phyloP scores from a whole-genome alignment of 2,113 vertebrate genomes.

The Phaethon lepturus region DNA sequence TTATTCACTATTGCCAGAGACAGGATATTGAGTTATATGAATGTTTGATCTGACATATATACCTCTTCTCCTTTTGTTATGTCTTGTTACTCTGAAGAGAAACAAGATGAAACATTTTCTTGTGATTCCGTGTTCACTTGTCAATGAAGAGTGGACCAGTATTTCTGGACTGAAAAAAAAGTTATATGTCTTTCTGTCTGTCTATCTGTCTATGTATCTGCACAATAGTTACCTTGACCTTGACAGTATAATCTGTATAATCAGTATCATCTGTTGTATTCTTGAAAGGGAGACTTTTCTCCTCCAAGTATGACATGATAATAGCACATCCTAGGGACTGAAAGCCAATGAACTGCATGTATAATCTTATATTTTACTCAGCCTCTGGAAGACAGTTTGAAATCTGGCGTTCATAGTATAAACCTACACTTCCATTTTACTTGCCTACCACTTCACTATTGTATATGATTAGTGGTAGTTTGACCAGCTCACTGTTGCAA shows the following conservation, averaged over 20 bases:
- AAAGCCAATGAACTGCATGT: not conserved
- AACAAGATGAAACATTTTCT: not conserved
- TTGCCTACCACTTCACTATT: not conserved
- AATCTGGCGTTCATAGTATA: not conserved
- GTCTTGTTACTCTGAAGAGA: not conserved
- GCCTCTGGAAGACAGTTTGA: not conserved
- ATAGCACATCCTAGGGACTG: not conserved
- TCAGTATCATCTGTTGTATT: not conserved
- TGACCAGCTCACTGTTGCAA: not conserved
- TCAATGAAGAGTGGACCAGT: not conserved
- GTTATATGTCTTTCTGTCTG: not conserved
- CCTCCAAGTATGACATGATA: not conserved
- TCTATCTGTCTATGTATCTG: not conserved
- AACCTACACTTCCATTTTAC: not conserved
- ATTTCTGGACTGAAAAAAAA: not conserved
- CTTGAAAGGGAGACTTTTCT: not conserved
- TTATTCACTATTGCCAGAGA: not conserved
- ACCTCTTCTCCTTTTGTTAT: not conserved
- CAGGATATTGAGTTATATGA: not conserved
- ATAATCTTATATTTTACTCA: not conserved
- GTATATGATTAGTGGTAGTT: not conserved
- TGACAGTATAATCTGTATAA: not conserved
- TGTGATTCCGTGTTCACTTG: not conserved
- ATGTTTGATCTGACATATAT: not conserved
- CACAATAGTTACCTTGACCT: not conserved